Conservation (phyloP, 1,140 invertebrate species). For the Drosophila obscura region DNA sequence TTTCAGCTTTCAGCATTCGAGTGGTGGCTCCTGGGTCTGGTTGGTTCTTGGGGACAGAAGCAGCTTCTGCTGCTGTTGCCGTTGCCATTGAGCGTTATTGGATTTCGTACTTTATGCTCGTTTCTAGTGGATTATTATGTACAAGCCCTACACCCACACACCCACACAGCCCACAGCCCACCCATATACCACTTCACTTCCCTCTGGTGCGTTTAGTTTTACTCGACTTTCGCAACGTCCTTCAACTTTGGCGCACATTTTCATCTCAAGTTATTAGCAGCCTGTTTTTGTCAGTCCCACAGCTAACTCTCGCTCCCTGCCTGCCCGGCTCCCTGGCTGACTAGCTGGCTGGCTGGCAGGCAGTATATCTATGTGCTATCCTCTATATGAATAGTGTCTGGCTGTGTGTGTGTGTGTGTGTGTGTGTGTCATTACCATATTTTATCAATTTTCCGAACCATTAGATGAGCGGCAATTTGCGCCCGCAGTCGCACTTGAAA, state of each 20-base stretch:
- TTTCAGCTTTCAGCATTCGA: slow-evolving; percentile 63
- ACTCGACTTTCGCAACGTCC: slow-evolving; percentile 80
- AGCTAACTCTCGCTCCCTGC: no score
- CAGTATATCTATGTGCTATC: slow-evolving; percentile 31
- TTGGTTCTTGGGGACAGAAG: slow-evolving; percentile 8
- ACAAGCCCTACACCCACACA: slow-evolving; percentile 55
- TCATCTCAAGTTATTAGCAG: slow-evolving; percentile 81
- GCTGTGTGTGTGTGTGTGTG: slow-evolving; percentile 44
- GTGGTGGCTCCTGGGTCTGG: slow-evolving; percentile 50
- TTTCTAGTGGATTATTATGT: slow-evolving; percentile 80
- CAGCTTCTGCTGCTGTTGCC: slow-evolving; percentile 22
- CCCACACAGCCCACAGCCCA: slow-evolving; percentile 10
- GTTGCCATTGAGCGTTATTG: slow-evolving; percentile 80
- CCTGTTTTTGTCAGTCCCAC: slow-evolving; percentile 75
- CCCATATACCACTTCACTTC: slow-evolving; percentile 22
- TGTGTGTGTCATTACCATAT: slow-evolving; percentile 83
- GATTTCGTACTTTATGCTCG: slow-evolving; percentile 79
- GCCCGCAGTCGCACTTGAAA: slow-evolving; percentile 79
- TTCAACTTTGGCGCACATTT: slow-evolving; percentile 81
- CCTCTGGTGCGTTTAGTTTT: slow-evolving; percentile 67
- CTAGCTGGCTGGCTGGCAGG: slow-evolving; percentile 22
- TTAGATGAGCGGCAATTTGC: slow-evolving; percentile 81
- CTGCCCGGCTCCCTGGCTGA: no score
- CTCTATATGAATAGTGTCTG: slow-evolving; percentile 30
- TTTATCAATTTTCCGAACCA: slow-evolving; percentile 83